A percentile compares a stretch with the other conserved stretches of the same genome.
phyloP scores from a whole-genome alignment of 37 sponge, comb jelly and placozoan genomes.

The Theonella swinhoei region DNA sequence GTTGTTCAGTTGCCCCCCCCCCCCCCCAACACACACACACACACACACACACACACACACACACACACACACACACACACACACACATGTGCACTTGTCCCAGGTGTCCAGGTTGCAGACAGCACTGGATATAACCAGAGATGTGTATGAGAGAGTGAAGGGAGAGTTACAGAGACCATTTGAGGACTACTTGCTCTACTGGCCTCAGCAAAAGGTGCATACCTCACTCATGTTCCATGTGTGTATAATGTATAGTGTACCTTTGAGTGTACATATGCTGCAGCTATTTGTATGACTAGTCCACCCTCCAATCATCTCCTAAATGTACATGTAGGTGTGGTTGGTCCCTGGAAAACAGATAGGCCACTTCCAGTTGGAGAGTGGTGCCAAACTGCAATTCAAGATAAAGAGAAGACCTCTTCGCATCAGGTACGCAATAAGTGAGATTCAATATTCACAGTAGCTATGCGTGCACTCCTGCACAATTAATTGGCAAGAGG shows the following conservation, averaged over 20 bases:
- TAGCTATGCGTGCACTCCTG: not conserved
- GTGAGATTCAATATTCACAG: too few relatives aligned
- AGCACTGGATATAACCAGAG: conserved; percentile 12
- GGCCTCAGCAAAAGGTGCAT: conserved; percentile 58
- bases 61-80: too few relatives aligned
- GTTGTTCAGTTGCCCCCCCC: too few relatives aligned
- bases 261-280: too few relatives aligned
- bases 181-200: conserved; percentile 45
- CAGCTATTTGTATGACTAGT: not conserved
- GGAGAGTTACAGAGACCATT: conserved; percentile 13
- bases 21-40: too few relatives aligned
- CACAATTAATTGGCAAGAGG: not conserved
- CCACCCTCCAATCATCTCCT: not conserved
- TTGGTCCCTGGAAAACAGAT: conserved; percentile 13
- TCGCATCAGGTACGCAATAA: conserved; percentile 49
- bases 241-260: not conserved
- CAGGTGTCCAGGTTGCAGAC: conserved; percentile 55
- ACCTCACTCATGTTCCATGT: too few relatives aligned
- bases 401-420: conserved; percentile 39
- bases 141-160: conserved; percentile 30
- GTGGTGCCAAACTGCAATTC: conserved; percentile 35
- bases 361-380: conserved; percentile 16
- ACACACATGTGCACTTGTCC: too few relatives aligned
- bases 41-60: too few relatives aligned
- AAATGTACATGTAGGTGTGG: too few relatives aligned